Percentiles rank a stretch among this genome's conserved stretches.
phyloP scores from a whole-genome alignment of 2,113 vertebrate species.

The Dromas ardeola region DNA sequence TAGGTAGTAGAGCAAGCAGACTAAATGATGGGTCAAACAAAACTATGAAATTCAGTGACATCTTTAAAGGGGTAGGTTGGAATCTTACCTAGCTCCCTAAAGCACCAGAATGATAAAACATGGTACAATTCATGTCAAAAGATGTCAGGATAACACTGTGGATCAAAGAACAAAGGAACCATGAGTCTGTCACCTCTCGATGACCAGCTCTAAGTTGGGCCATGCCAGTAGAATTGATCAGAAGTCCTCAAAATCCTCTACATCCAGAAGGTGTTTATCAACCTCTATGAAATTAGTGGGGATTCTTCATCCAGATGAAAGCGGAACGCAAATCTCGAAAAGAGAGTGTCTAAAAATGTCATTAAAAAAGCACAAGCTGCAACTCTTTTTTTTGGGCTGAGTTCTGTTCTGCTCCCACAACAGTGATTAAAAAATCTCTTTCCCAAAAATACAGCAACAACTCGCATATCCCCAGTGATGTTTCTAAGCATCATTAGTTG shows the following conservation, averaged over 20 bases:
- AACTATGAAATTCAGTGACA: background rate
- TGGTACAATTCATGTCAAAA: background rate
- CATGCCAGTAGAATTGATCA: background rate
- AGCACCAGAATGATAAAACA: background rate
- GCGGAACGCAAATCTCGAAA: background rate
- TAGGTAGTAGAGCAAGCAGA: background rate
- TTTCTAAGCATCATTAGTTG: background rate
- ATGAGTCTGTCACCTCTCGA: background rate
- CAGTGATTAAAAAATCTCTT: background rate
- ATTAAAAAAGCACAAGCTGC: background rate
- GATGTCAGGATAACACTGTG: background rate
- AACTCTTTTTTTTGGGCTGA: background rate
- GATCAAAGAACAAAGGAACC: background rate
- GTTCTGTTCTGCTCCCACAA: background rate
- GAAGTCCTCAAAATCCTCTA: background rate
- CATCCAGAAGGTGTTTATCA: background rate
- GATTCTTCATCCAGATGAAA: background rate
- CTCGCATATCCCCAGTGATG: background rate
- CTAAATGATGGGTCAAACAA: background rate
- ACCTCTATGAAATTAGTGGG: background rate
- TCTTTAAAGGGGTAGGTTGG: background rate
- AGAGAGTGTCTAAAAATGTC: background rate
- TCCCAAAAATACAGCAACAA: background rate
- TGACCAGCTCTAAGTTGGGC: background rate
- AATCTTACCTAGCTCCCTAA: background rate